Evolutionary conservation across 2,797 vertebrate species (phyloP).

Genomic region (Acanthornis magna): DNA sequence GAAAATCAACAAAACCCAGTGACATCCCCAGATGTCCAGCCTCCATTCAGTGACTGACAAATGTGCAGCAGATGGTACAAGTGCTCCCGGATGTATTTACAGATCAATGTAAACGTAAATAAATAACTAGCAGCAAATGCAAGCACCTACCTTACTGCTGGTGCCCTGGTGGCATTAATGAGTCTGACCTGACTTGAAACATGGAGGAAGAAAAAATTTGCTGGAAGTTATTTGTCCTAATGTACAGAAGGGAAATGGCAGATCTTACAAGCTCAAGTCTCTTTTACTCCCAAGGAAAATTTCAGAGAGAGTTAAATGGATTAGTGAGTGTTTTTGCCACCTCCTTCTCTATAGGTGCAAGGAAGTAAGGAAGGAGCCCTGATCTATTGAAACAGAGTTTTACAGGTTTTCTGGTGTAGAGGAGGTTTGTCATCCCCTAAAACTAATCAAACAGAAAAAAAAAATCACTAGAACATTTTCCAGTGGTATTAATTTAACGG

Average conservation of each 20-base stretch:
- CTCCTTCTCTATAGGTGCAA: neutral
- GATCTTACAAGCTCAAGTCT: neutral
- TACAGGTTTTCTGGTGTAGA: neutral
- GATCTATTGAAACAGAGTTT: neutral
- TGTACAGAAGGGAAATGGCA: neutral
- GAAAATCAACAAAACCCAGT: neutral
- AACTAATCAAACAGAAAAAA: neutral
- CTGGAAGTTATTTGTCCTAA: neutral
- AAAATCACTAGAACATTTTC: neutral
- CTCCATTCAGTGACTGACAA: constrained; percentile 52
- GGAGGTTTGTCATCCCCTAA: neutral
- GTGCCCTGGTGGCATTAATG: neutral
- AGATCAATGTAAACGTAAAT: constrained; percentile 59
- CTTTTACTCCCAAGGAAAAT: neutral
- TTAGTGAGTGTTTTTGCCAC: neutral
- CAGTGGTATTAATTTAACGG: neutral
- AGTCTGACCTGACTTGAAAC: neutral
- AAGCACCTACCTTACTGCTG: neutral
- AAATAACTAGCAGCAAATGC: constrained; percentile 10
- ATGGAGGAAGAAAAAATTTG: neutral
- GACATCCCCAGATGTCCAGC: constrained; percentile 61
- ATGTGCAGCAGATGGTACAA: constrained; percentile 72
- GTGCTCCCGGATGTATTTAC: constrained; percentile 62
- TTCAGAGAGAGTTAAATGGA: neutral
- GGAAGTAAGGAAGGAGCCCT: neutral